Evolutionary conservation across 2,113 vertebrate genomes (phyloP).

Genomic region (Chlamydotis undulata): DNA sequence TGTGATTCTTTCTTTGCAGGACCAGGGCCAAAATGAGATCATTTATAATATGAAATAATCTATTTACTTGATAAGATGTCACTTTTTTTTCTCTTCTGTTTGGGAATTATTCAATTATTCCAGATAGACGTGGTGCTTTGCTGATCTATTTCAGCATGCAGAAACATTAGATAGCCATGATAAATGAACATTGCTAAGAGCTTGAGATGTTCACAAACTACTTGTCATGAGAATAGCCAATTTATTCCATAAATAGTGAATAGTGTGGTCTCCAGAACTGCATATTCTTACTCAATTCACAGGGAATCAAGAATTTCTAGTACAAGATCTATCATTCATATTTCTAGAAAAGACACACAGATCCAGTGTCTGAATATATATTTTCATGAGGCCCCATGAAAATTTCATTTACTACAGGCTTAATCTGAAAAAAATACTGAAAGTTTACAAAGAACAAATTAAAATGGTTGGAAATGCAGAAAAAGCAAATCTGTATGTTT

Average conservation of each 20-base stretch:
- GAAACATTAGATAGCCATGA: background rate
- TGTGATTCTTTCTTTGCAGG: background rate
- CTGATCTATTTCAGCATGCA: background rate
- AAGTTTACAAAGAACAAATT: background rate
- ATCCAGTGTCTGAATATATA: background rate
- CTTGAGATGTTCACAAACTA: background rate
- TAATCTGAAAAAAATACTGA: background rate
- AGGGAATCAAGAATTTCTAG: background rate
- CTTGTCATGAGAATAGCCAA: background rate
- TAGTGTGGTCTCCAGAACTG: background rate
- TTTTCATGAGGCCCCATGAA: background rate
- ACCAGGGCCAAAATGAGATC: background rate
- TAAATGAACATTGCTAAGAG: background rate
- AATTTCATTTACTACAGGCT: background rate
- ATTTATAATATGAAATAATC: background rate
- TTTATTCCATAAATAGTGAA: background rate
- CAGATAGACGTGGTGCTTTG: background rate
- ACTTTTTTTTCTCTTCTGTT: background rate
- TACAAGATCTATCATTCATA: background rate
- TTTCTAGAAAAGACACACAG: background rate
- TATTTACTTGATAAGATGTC: background rate
- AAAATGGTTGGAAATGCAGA: background rate
- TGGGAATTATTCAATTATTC: background rate
- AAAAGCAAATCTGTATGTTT: background rate
- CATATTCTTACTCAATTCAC: background rate